Conservation (phyloP, 2,113 vertebrate species). For the Elachura formosa region DNA sequence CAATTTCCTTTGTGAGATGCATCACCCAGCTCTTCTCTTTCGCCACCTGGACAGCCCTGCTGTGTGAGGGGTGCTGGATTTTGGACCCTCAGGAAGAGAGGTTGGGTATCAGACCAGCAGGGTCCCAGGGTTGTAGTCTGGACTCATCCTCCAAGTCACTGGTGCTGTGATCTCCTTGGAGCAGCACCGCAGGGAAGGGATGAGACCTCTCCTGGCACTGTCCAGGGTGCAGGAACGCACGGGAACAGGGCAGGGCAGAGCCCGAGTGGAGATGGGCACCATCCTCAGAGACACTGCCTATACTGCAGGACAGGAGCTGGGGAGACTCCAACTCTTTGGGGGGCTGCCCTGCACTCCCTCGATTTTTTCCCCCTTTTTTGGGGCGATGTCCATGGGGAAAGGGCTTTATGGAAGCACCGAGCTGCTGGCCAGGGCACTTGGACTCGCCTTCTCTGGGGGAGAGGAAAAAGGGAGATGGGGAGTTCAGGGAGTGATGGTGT, state of each 20-base stretch:
- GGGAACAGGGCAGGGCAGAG: neutral
- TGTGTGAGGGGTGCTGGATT: neutral
- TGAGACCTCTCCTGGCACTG: neutral
- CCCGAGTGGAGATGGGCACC: too few relatives aligned
- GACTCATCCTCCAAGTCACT: neutral
- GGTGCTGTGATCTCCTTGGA: neutral
- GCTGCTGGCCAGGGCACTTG: neutral
- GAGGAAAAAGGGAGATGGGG: neutral
- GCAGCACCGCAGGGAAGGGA: too few relatives aligned
- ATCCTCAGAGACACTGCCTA: neutral
- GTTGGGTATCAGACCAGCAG: too few relatives aligned
- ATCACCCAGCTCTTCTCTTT: slow-evolving; percentile 28
- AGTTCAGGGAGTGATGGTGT: neutral
- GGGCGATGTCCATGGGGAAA: neutral
- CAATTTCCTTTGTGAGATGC: neutral
- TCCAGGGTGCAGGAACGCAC: fast-evolving
- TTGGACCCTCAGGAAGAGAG: neutral
- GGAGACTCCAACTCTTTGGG: too few relatives aligned
- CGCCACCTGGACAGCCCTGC: too few relatives aligned
- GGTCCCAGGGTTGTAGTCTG: neutral
- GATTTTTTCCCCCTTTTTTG: too few relatives aligned
- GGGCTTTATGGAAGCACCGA: neutral
- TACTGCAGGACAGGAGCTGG: neutral
- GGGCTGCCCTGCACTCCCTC: neutral
- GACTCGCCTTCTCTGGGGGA: neutral